Conservation (phyloP, 2,797 vertebrate genomes). For the Gymnothorax reevesii region DNA sequence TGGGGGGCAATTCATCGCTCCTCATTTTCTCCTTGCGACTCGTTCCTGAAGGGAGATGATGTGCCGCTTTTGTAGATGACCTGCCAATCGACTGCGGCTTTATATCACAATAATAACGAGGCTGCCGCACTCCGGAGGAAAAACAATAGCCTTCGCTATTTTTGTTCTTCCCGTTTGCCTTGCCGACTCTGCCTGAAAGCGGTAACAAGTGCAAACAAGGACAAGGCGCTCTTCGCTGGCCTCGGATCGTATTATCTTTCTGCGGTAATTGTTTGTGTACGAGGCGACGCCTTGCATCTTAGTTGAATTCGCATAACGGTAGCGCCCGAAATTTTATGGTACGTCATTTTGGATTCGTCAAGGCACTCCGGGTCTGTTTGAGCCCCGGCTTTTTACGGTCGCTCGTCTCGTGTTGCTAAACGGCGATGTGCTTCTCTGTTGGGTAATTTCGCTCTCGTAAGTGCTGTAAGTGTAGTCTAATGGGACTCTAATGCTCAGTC, state of each 20-base stretch:
- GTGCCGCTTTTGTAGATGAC: conserved; percentile 37
- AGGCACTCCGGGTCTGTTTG: neutral
- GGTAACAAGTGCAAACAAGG: conserved; percentile 30
- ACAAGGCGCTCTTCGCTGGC: neutral
- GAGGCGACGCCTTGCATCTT: neutral
- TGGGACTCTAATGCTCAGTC: neutral
- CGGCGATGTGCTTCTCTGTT: neutral
- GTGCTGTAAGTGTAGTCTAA: neutral
- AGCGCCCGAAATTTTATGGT: neutral
- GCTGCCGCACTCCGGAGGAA: neutral
- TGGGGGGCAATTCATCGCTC: conserved; percentile 36
- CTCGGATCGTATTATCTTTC: neutral
- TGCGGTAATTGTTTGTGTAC: neutral
- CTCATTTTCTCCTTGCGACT: conserved; percentile 30
- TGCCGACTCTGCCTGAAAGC: conserved; percentile 13
- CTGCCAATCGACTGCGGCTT: conserved; percentile 37
- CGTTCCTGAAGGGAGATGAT: conserved; percentile 26
- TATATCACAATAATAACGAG: conserved; percentile 35
- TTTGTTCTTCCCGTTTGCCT: neutral
- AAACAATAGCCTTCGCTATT: neutral
- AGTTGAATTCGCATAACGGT: neutral
- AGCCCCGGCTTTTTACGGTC: neutral
- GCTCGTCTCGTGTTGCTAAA: neutral
- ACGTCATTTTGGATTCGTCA: neutral
- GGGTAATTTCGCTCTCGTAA: neutral